phyloP scores from a whole-genome alignment of 2,888 invertebrate species.

The Neria commutata region DNA sequence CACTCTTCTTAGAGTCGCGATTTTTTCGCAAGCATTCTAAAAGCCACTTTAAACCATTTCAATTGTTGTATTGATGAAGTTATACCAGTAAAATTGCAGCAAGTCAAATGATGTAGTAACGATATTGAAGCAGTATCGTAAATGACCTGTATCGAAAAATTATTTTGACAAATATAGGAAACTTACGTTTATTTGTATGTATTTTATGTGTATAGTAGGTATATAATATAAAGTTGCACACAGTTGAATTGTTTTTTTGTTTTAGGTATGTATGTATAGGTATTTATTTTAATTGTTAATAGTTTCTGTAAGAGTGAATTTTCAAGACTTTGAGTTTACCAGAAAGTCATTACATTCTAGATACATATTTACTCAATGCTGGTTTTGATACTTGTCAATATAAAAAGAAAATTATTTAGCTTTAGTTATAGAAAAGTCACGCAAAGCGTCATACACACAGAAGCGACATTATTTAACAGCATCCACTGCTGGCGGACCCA shows the following conservation, averaged over 20 bases:
- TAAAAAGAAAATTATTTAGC: background rate
- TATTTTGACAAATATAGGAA: too few relatives aligned
- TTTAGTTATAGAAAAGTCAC: background rate
- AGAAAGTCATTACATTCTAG: background rate
- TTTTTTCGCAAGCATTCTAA: too few relatives aligned
- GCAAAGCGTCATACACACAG: background rate
- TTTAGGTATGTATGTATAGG: too few relatives aligned
- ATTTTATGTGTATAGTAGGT: too few relatives aligned
- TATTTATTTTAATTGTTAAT: background rate
- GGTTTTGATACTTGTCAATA: background rate
- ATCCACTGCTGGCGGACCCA: slow-evolving; percentile 79
- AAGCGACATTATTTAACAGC: slow-evolving; percentile 71
- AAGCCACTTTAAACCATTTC: too few relatives aligned
- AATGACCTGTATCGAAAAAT: too few relatives aligned
- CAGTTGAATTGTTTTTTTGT: too few relatives aligned
- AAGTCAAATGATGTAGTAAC: background rate
- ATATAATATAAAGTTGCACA: background rate
- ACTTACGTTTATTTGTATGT: background rate
- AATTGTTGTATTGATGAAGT: too few relatives aligned
- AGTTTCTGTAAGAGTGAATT: background rate
- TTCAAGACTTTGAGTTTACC: background rate
- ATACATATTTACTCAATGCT: background rate
- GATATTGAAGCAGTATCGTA: too few relatives aligned
- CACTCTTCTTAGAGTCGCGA: too few relatives aligned
- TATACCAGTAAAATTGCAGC: too few relatives aligned